Conservation (phyloP, 2,113 vertebrate genomes). For the Helogale parvula region DNA sequence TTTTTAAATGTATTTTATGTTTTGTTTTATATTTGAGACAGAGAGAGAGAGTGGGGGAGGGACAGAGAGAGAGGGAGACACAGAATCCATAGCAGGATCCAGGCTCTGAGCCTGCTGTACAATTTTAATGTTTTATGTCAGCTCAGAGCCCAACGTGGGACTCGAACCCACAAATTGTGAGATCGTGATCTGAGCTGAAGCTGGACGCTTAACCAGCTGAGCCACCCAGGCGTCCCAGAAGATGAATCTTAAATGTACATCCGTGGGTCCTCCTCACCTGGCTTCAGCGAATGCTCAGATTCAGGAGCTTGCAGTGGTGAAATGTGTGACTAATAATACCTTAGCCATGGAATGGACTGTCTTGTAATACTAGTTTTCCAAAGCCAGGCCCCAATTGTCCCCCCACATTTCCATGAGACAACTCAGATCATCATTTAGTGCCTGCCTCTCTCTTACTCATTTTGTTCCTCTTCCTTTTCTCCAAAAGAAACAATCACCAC, state of each 20-base stretch:
- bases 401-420: neutral
- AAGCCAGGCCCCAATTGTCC: constrained; percentile 5
- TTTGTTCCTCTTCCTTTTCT: neutral
- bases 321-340: constrained; percentile 41
- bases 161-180: no score
- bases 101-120: no score
- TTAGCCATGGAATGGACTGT: neutral
- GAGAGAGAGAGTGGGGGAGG: no score
- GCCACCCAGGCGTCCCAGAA: neutral
- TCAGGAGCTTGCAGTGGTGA: neutral
- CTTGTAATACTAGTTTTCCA: constrained; percentile 68
- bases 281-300: neutral
- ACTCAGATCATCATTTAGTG: neutral
- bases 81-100: no score
- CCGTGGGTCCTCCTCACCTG: neutral
- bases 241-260: neutral
- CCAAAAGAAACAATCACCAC: constrained; percentile 17
- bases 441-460: neutral
- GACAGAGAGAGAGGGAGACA: no score
- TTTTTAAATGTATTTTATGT: no score
- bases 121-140: no score
- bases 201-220: no score
- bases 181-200: no score
- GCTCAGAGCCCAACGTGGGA: no score
- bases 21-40: no score